These are phyloP conservation scores for Parnassius mnemosyne DNA, from an alignment of 2,888 invertebrate genomes.

Conservation along the genomic window DNA sequence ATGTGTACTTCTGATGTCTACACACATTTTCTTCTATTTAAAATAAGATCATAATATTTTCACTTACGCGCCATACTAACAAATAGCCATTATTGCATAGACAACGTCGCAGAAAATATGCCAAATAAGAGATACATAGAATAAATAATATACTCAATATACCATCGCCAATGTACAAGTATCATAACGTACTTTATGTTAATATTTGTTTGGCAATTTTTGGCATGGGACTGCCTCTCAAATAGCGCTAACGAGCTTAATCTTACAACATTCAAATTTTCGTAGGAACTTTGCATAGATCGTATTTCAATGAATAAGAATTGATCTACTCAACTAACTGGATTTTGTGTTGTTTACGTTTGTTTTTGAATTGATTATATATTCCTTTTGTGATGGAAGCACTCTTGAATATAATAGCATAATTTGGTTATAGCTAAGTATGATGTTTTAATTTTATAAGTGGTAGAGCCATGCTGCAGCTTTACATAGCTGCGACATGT, in stretches of 20 bases:
- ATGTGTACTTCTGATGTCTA: too few relatives aligned
- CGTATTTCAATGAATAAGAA: background rate
- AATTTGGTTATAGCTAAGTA: too few relatives aligned
- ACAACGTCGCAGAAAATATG: slow-evolving; percentile 8
- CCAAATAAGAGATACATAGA: slow-evolving; percentile 13
- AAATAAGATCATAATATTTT: too few relatives aligned
- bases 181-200: slow-evolving; percentile 24
- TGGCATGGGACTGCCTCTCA: slow-evolving; percentile 18
- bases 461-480: too few relatives aligned
- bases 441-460: too few relatives aligned
- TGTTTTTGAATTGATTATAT: too few relatives aligned
- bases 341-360: too few relatives aligned
- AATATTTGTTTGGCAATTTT: slow-evolving; percentile 25
- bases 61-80: background rate
- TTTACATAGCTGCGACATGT: too few relatives aligned
- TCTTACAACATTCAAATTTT: slow-evolving; percentile 18
- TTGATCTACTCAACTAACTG: too few relatives aligned
- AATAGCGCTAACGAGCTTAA: slow-evolving; percentile 24
- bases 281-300: slow-evolving; percentile 7
- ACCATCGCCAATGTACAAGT: slow-evolving; percentile 14
- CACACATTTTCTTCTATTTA: too few relatives aligned
- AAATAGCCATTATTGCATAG: background rate
- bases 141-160: slow-evolving; percentile 15
- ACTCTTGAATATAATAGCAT: too few relatives aligned
- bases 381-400: too few relatives aligned